Base-by-base conservation (phyloP, 2,797 vertebrate genomes). In the Phrynocephalus guinanensis region DNA sequence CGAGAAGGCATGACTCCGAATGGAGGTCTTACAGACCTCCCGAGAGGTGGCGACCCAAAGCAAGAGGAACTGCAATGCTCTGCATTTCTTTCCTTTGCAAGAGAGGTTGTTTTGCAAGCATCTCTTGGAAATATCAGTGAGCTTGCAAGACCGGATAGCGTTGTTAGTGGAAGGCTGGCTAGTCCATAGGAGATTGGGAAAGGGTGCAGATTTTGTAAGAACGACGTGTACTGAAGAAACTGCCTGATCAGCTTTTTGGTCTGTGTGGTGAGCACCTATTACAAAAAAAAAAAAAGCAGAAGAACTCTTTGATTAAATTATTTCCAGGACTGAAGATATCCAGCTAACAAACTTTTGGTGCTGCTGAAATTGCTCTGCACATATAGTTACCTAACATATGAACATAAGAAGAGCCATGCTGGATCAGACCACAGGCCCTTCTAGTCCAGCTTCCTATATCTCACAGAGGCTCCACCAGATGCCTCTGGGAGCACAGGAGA, bases 41-140 rank as follows among this genome's bases (percentile, higher is more conserved):
- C 38, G 38, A 44, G 38, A 44, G 38, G 38, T 44, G 38, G 38
- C 38, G 38, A 44, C 38, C 38, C 38, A 44, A 44, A 44, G 38
- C 38, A 4, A 44, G 38, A 44, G 38, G 38, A 44, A 44, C 38
- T 44, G 38, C 38, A 44, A 44, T 44, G 38, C 38, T 44, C 28
- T 0, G 1, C 22, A n/a, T 8, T 92, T 90, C 92, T 38, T 86
- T 10, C 30, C 50, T 68, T 77, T 44, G 13, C 38, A 60, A 66
- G 82, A 88, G 91, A 76, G 68, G 5, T 79, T 81, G 15, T 48
- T 75, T 44, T 70, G 13, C 2, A 18, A 11, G 9, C 1, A 24
- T 52, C 15, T 38, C 48, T 78, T 18, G 71, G 13, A 63, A 63
- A 83, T 83, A 84, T 24, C 9, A 30, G 15, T 44, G n/a, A 6